phyloP scores from a whole-genome alignment of 2,888 invertebrate species.

The Philopedon plagiatum region DNA sequence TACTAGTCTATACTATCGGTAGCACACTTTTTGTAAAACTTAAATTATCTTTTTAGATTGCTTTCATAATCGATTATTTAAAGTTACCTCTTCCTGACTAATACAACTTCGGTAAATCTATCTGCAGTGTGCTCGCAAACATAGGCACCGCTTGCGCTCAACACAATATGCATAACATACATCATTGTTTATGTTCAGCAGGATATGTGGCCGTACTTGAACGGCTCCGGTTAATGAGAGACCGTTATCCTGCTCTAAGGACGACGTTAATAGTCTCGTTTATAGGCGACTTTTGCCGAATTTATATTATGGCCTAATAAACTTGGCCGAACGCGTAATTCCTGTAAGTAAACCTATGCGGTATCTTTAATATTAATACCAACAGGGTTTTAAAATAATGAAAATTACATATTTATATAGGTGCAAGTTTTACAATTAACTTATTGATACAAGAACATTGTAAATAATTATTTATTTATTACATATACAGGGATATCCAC shows the following conservation, averaged over 20 bases:
- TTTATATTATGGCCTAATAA: constrained; percentile 51
- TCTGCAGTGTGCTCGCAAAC: constrained; percentile 39
- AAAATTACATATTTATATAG: too few species aligned
- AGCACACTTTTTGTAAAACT: too few species aligned
- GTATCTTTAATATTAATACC: constrained; percentile 5
- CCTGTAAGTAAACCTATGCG: constrained; percentile 38
- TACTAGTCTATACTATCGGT: too few species aligned
- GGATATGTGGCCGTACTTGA: constrained; percentile 59
- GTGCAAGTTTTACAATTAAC: too few species aligned
- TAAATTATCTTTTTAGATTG: too few species aligned
- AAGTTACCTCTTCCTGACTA: constrained; percentile 6
- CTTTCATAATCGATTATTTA: not conserved
- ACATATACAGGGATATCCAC: too few species aligned
- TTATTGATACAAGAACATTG: too few species aligned
- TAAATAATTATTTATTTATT: too few species aligned
- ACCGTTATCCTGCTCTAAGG: constrained; percentile 58
- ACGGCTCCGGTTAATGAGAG: constrained; percentile 57
- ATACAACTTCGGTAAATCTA: constrained; percentile 38
- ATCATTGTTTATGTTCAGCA: constrained; percentile 61
- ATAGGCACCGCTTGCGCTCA: constrained; percentile 51
- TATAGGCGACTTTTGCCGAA: constrained; percentile 47
- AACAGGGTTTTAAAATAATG: too few species aligned
- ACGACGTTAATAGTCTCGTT: constrained; percentile 52
- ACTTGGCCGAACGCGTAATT: constrained; percentile 44
- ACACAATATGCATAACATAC: constrained; percentile 59